Conservation (phyloP, 2,888 invertebrate genomes). For the Argynnis bischoffii region DNA sequence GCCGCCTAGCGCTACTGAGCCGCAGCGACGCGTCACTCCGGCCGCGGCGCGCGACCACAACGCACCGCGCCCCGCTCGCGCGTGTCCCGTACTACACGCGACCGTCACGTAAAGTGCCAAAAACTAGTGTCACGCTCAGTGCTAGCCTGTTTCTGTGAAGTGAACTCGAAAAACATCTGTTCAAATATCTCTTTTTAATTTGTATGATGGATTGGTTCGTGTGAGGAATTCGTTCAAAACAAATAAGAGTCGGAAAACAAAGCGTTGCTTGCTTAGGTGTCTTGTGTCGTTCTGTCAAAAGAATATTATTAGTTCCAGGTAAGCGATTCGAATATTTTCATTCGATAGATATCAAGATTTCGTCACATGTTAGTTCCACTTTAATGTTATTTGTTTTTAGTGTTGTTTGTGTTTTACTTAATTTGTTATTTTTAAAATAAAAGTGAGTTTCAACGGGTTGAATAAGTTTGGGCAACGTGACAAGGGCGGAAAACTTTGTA, state of each 20-base stretch:
- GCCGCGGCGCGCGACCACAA: constrained; percentile 73
- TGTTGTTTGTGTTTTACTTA: not conserved
- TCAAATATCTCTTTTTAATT: constrained; percentile 66
- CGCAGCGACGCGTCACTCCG: constrained; percentile 74
- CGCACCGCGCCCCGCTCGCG: constrained; percentile 56
- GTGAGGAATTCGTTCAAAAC: constrained; percentile 74
- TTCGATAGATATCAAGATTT: constrained; percentile 26
- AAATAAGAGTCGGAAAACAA: constrained; percentile 75
- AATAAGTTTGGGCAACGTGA: constrained; percentile 52
- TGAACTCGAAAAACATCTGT: constrained; percentile 54
- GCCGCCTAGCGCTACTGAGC: constrained; percentile 22
- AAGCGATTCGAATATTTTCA: constrained; percentile 24
- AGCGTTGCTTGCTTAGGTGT: constrained; percentile 75
- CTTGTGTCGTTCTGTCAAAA: constrained; percentile 31
- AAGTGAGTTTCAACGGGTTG: constrained; percentile 39
- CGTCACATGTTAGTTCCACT: not conserved
- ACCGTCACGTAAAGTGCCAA: constrained; percentile 62
- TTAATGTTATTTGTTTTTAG: constrained; percentile 8
- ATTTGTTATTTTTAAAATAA: constrained; percentile 25
- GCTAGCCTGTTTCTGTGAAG: constrained; percentile 33
- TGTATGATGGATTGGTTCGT: constrained; percentile 63
- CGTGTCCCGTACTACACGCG: constrained; percentile 41
- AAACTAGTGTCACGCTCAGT: constrained; percentile 50
- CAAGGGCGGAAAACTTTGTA: constrained; percentile 59
- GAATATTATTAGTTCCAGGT: constrained; percentile 34